Base-by-base conservation (phyloP, 1,140 invertebrate genomes). In the Ganaspis sp. region DNA sequence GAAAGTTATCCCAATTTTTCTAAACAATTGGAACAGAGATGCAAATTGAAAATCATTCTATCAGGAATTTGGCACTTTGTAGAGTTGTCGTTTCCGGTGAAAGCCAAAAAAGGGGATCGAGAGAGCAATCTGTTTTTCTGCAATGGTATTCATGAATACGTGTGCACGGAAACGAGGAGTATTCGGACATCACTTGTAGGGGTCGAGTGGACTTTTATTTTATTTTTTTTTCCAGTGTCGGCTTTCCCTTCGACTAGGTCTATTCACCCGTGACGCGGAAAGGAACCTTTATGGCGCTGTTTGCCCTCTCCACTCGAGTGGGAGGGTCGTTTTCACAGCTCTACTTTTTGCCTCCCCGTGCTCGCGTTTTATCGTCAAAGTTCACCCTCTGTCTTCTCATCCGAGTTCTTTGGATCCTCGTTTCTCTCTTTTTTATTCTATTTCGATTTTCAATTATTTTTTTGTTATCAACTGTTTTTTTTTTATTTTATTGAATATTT, bases 201-300 rank as follows among this genome's bases (percentile, higher is more conserved):
- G 74, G 83, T 87, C 86, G 79, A 88, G 85, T 87, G 84, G 82
- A 85, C 81, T 83, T 84, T 83, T 84, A 38, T 80, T 74, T 76
- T 79, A 73, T 75, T 76, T 77, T 82, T 83, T 74, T 76, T 70
- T 34, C 73, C 54, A 82, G 79, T 83, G 81, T 84, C 84, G 76
- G 69, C 80, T 78, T 83, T 84, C 84, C 85, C 81, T 79, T 74
- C 79, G 77, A 78, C 72, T 76, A 78, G 81, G 81, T 83, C 83
- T 77, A 85, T 86, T 88, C 79, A 81, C 53, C 73, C 83, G 81
- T 81, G 73, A 73, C 74, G 72, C 75, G 78, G 76, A 71, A 85
- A 84, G 83, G 77, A 85, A 86, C 84, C 84, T 88, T 86, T 87
- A 86, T 85, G 78, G 80, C 70, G 80, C 84, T 86, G 83, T 89